Conservation (phyloP, 2,113 vertebrate genomes). For the Nyctereutes procyonoides region DNA sequence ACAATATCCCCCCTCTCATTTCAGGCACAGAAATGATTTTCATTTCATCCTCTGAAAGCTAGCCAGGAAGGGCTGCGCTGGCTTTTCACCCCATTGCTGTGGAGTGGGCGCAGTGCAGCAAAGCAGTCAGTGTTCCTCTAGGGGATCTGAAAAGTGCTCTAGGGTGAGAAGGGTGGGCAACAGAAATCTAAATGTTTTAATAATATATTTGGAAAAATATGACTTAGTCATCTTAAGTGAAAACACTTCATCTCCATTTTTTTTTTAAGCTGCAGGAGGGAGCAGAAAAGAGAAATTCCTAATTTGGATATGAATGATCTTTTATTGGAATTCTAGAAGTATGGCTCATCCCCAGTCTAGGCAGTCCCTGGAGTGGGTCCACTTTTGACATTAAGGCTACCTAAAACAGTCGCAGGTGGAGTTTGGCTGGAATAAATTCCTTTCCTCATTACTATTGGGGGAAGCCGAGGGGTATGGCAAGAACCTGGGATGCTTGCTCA, state of each 20-base stretch:
- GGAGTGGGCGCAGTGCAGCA: rapidly evolving
- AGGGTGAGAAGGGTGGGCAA: not conserved
- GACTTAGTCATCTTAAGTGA: conserved; percentile 2
- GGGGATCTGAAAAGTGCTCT: not conserved
- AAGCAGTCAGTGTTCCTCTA: not conserved
- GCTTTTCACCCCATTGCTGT: not conserved
- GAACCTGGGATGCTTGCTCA: not conserved
- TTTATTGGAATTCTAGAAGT: conserved; percentile 30
- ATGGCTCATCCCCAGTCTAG: not conserved
- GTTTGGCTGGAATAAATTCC: not conserved
- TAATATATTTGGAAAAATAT: conserved; percentile 39
- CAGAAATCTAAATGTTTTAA: not conserved
- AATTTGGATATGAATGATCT: conserved; percentile 32
- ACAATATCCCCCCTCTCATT: not conserved
- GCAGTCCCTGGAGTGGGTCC: not conserved
- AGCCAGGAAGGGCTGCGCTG: not conserved
- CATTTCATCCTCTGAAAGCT: conserved; percentile 46
- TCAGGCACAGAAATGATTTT: conserved; percentile 65
- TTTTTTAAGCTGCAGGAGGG: not conserved
- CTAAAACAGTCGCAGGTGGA: not conserved
- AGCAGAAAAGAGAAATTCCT: not conserved
- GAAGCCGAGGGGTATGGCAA: not conserved
- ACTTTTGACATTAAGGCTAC: not conserved
- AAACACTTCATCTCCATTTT: conserved; percentile 33
- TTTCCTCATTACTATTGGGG: not conserved